phyloP scores from a whole-genome alignment of 1,140 invertebrate species.

The Cydia splendana region DNA sequence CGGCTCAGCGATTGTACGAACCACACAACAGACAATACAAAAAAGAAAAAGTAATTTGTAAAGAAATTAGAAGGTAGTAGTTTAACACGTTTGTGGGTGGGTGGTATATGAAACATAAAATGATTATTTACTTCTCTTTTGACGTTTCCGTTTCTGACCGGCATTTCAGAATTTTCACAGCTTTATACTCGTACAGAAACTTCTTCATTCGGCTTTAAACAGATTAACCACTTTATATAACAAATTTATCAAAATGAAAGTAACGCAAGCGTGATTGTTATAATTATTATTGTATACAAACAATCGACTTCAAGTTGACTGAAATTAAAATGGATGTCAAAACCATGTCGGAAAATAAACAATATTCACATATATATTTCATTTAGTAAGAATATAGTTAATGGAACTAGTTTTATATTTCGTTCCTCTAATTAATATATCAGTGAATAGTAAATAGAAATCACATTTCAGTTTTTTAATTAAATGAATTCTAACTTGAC shows the following conservation, averaged over 20 bases:
- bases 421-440: not conserved
- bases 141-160: slow-evolving; percentile 52
- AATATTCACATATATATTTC: not conserved
- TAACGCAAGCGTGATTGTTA: not conserved
- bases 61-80: slow-evolving; percentile 35
- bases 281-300: not conserved
- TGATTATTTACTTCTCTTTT: slow-evolving; percentile 50
- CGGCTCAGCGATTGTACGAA: slow-evolving; percentile 44
- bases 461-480: not conserved
- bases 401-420: not conserved
- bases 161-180: slow-evolving; percentile 45
- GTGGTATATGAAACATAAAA: slow-evolving; percentile 36
- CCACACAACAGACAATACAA: slow-evolving; percentile 33
- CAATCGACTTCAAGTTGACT: slow-evolving; percentile 14
- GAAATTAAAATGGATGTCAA: slow-evolving; percentile 1
- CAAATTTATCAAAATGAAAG: not conserved
- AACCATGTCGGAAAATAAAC: not conserved
- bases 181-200: slow-evolving; percentile 71
- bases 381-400: not conserved
- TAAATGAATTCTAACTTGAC: not conserved
- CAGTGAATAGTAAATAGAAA: not conserved
- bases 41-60: slow-evolving; percentile 37
- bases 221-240: not conserved
- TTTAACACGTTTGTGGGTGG: slow-evolving; percentile 40
- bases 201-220: slow-evolving; percentile 59